A percentile compares a stretch with the other conserved stretches of the same genome.
Conservation (phyloP, 1,140 invertebrate species). For the Drosophila kikkawai region DNA sequence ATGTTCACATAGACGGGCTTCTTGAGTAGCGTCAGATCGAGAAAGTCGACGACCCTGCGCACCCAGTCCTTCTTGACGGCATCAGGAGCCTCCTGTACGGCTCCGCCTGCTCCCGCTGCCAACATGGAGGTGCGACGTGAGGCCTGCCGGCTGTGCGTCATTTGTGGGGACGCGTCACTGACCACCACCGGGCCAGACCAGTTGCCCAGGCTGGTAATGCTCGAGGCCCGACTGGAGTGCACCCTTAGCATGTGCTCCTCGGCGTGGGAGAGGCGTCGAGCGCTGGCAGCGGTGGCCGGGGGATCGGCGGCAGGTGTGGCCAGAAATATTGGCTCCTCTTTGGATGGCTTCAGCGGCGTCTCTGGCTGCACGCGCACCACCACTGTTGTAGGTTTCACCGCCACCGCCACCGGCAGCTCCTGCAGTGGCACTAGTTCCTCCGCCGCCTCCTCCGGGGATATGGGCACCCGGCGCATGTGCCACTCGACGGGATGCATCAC, state of each 20-base stretch:
- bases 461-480: slow-evolving; percentile 87
- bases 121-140: slow-evolving; percentile 49
- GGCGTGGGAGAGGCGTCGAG: slow-evolving; percentile 53
- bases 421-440: slow-evolving; percentile 31
- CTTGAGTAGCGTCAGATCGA: slow-evolving; percentile 87
- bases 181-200: slow-evolving; percentile 83
- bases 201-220: slow-evolving; percentile 84
- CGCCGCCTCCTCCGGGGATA: slow-evolving; percentile 44
- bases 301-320: background rate
- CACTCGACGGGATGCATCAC: slow-evolving; percentile 89
- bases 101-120: background rate
- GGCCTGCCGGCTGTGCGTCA: slow-evolving; percentile 68
- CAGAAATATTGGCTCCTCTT: slow-evolving; percentile 27
- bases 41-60: slow-evolving; percentile 86
- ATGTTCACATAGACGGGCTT: slow-evolving; percentile 87
- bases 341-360: slow-evolving; percentile 44
- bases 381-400: slow-evolving; percentile 17
- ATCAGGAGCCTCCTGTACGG: background rate
- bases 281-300: background rate
- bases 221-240: slow-evolving; percentile 71
- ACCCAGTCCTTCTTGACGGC: slow-evolving; percentile 14
- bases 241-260: slow-evolving; percentile 57
- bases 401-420: background rate
- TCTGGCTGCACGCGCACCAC: slow-evolving; percentile 60
- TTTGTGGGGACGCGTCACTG: slow-evolving; percentile 75